Base-by-base conservation (phyloP, 2,888 invertebrate genomes). In the Horisme vitalbata region DNA sequence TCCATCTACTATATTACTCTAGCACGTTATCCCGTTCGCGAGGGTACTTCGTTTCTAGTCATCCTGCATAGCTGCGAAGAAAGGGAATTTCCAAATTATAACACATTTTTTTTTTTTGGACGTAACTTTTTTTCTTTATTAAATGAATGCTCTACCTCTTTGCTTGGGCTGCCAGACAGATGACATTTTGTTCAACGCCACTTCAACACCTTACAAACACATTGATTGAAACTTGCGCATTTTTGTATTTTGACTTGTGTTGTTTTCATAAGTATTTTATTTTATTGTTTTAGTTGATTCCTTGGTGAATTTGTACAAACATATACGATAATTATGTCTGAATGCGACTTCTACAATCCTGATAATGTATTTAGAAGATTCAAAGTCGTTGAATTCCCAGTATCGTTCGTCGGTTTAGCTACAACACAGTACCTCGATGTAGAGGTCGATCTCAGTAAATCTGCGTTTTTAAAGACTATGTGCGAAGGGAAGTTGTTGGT, bases 1-100 rank as follows among this genome's bases (percentile, higher is more conserved):
- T 87, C 87, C 87, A 88, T 88, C 89, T 87, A 86, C 86, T 81
- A 88, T 88, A 88, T 88, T 88, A 88, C 85, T 81, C 78, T 74
- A 80, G 80, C 88, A 80, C 85, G 87, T 87, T 86, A 88, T 88
- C 84, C 83, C 84, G 83, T 82, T 84, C 78, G 79, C 78, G 71
- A 63, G 83, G 81, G 83, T 78, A 80, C 79, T 83, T 83, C 80
- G 79, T 79, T 83, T 76, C 79, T 79, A 83, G 79, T 79, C 82
- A 82, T 80, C 78, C 80, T 73, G 77, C 74, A 68, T 66, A 28
- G 46, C 36, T 44, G 46, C 66, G 64, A 79, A 74, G 75, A 79
- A 81, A 80, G 70, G 65, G 71, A 80, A 75, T 75, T 78, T 66
- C 68, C 59, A 75, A 77, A 78, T 76, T 70, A 71, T 69, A 67